Base-by-base conservation (phyloP, 2,113 vertebrate species). In the Xiphophorus maculatus region DNA sequence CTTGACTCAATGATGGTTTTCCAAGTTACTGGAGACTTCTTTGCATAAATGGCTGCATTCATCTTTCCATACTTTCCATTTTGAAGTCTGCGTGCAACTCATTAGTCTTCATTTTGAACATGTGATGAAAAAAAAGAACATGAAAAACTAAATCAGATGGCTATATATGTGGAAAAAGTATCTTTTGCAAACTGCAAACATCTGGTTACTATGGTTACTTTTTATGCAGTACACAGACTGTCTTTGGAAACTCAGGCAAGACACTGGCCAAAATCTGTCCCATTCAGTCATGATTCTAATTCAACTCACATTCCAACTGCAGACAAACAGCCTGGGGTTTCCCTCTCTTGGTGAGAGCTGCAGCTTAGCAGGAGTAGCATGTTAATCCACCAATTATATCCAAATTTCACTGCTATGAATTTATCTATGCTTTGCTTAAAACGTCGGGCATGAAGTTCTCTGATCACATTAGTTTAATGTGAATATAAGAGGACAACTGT, bases 231-330 rank as follows among this genome's bases (percentile, higher is more conserved):
- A 30, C n/a, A 68, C 51, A 44, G 35, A 37, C 28, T 22, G 28
- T 63, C 15, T 4, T 9, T 27, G 9, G 60, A 66, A 44, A 66
- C 66, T 66, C 66, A 62, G 22, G 15, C 35, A 37, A 69, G 29
- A 35, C 42, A 11, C 54, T 0, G 25, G 44, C 71, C 64, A 65
- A 66, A 72, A 51, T 78, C 69, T 75, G 70, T 68, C 78, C 75
- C 76, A 82, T 79, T 81, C 66, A 77, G 12, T 27, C 1, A 0
- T 11, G 58, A 75, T 87, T 86, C 30, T 65, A 27, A 86, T 87
- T 84, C 85, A 71, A 77, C 79, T 89, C 87, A 85, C 88, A 71
- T 1, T 28, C 70, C 17, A 25, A 69, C 63, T 58, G 61, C 68
- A 76, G 8, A 19, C 73, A 79, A n/a, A 54, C 17, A 2, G 66